Base-by-base conservation (phyloP, 92 coral and sea anemone genomes). In the Hydrozoanthus gracilis region DNA sequence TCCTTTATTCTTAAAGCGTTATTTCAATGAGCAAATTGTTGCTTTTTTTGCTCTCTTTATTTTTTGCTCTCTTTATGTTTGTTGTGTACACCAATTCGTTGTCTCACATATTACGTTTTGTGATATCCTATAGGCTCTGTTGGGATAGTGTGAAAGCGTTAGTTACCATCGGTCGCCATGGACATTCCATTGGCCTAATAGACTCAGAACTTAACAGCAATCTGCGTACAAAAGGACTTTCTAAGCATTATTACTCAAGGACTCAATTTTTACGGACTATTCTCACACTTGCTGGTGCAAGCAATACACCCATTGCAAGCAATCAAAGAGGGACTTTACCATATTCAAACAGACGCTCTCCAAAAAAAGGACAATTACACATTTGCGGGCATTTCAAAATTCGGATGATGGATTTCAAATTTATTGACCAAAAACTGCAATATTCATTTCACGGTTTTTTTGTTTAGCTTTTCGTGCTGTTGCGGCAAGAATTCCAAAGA, bases 121-220 rank as follows among this genome's bases (percentile, higher is more conserved):
- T 89, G 88, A 71, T 87, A 86, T 83, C 86, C 88, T 87, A 35
- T 90, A 90, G 93, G 93, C 82, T 87, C 85, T 82, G 86, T 90
- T 89, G 88, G 88, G 88, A 83, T 86, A 72, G 62, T 90, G 39
- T 27, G 87, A 35, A 79, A 73, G 78, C 87, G 51, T 78, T 80
- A 88, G 67, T 89, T 68, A n/a, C 89, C 83, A 56, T 80, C 85
- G 20, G 69, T n/a, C 85, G 85, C 85, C 85, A 80, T 80, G 85
- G 85, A 80, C 85, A 80, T 13, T 80, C 85, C 85, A 80, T 80
- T 80, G 85, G 74, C 85, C 44, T 80, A 58, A 80, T 80, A 80
- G 85, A 64, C 85, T 80, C 85, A 80, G 85, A 51, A 47, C 85
- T 65, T 80, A 64, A 50, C 72, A 16, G 64, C 85, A 80, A 67